These are phyloP conservation scores for Drosophila neotestacea DNA, from an alignment of 2,888 invertebrate species.

Conservation along the genomic window DNA sequence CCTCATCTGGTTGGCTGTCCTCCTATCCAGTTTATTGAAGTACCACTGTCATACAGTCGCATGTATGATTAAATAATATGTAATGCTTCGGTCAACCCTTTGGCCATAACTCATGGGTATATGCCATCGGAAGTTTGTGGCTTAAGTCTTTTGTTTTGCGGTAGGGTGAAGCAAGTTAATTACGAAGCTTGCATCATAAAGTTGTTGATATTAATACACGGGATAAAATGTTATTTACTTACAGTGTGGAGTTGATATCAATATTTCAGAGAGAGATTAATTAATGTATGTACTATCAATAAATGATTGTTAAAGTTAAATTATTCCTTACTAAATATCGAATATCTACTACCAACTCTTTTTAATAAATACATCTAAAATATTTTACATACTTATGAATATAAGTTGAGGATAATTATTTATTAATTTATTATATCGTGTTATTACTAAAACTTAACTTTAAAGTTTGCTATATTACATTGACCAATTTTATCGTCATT, in stretches of 20 bases:
- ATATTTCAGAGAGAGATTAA: background rate
- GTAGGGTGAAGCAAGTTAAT: constrained; percentile 36
- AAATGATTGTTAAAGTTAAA: too few species aligned
- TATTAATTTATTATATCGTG: background rate
- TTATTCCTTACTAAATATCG: too few species aligned
- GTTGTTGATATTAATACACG: constrained; percentile 25
- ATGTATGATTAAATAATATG: constrained; percentile 76
- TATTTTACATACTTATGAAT: too few species aligned
- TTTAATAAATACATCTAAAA: too few species aligned
- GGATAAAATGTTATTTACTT: constrained; percentile 7
- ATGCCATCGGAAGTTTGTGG: constrained; percentile 53
- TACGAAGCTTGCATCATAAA: constrained; percentile 49
- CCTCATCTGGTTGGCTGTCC: constrained; percentile 1
- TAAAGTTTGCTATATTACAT: background rate
- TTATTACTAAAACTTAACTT: background rate
- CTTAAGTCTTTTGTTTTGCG: constrained; percentile 64
- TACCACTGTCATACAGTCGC: constrained; percentile 9
- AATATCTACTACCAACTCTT: too few species aligned
- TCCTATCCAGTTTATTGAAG: constrained; percentile 9
- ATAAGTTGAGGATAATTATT: background rate
- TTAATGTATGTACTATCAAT: background rate
- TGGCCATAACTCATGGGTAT: constrained; percentile 39
- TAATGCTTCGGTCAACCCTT: constrained; percentile 39
- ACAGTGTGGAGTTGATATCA: background rate
- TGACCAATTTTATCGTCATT: background rate